A percentile compares a stretch with the other conserved stretches of the same genome.
These are phyloP conservation scores for Macheiramphus alcinus DNA, from an alignment of 2,113 vertebrate genomes.

Conservation along the genomic window DNA sequence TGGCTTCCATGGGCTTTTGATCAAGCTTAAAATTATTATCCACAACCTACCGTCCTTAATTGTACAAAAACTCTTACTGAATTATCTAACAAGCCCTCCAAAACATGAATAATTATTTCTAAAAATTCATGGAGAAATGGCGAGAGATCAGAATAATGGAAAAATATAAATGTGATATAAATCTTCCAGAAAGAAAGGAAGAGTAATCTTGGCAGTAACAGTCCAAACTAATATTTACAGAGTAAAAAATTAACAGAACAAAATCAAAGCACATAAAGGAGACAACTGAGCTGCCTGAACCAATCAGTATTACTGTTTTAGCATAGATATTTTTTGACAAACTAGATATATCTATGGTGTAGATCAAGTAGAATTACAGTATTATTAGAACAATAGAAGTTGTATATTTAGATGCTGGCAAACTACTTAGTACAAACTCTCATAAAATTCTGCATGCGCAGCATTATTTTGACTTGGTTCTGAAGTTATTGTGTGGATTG, in stretches of 20 bases:
- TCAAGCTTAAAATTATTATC: slow-evolving; percentile 55
- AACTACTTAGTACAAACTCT: not conserved
- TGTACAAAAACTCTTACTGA: slow-evolving; percentile 3
- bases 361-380: slow-evolving; percentile 7
- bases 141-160: not conserved
- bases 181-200: not conserved
- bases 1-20: slow-evolving; percentile 32
- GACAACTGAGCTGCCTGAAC: slow-evolving; percentile 20
- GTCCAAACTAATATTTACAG: slow-evolving; percentile 8
- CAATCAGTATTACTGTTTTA: slow-evolving; percentile 29
- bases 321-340: not conserved
- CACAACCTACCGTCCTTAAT: not conserved
- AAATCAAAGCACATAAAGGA: slow-evolving; percentile 23
- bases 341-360: not conserved
- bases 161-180: not conserved
- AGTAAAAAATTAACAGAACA: slow-evolving; percentile 37
- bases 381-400: slow-evolving; percentile 45
- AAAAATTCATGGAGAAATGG: slow-evolving; percentile 15
- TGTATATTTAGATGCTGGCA: slow-evolving; percentile 57
- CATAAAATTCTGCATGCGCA: not conserved
- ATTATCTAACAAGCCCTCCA: slow-evolving; percentile 33
- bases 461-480: slow-evolving; percentile 18
- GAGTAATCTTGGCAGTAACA: not conserved
- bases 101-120: slow-evolving; percentile 28
- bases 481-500: not conserved